Percentiles rank a stretch among this genome's conserved stretches.
Evolutionary conservation across 2,113 vertebrate genomes (phyloP).

Genomic region (Pelmatolapia mariae): DNA sequence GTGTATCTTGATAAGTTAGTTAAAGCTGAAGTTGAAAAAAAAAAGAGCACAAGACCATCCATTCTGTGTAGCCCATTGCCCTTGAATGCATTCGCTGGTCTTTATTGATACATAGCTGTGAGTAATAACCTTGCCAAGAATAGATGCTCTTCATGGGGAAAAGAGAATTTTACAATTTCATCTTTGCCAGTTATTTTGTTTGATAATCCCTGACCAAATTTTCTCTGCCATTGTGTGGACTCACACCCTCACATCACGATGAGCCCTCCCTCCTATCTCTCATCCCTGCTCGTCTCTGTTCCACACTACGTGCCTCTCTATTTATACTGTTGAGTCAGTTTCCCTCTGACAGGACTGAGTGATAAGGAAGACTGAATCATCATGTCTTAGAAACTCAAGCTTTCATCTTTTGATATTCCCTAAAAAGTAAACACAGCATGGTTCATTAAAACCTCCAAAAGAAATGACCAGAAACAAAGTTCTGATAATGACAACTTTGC

Average conservation of each 20-base stretch:
- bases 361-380: slow-evolving; percentile 60
- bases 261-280: slow-evolving; percentile 49
- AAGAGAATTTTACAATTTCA: background rate
- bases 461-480: background rate
- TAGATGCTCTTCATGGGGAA: background rate
- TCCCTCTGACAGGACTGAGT: slow-evolving; percentile 38
- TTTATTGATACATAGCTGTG: slow-evolving; percentile 16
- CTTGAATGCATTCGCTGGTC: background rate
- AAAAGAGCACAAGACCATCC: background rate
- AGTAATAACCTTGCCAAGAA: slow-evolving; percentile 19
- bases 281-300: slow-evolving; percentile 47
- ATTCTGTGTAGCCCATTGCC: background rate
- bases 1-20: background rate
- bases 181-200: slow-evolving; percentile 18
- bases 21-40: background rate
- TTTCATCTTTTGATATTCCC: slow-evolving; percentile 10
- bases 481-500: background rate
- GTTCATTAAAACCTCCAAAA: background rate
- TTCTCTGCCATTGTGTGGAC: slow-evolving; percentile 34
- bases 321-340: slow-evolving; percentile 65
- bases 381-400: slow-evolving; percentile 24
- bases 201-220: slow-evolving; percentile 7
- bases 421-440: background rate
- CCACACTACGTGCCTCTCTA: slow-evolving; percentile 57
- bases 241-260: slow-evolving; percentile 57